Base-by-base conservation (phyloP, 2,113 vertebrate species). In the Bombycilla garrulus region DNA sequence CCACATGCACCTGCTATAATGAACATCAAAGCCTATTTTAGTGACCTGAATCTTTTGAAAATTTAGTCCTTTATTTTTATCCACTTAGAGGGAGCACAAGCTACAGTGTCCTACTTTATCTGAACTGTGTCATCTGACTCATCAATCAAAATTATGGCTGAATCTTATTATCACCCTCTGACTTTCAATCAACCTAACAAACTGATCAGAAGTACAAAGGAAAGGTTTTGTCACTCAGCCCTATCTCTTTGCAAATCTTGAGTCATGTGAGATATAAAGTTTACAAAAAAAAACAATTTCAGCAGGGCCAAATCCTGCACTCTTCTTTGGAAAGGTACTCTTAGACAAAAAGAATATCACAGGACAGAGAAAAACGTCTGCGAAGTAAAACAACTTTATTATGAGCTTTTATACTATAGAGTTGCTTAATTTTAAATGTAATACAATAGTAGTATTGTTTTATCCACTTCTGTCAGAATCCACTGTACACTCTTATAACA, bases 51-150 rank as follows among this genome's bases (percentile, higher is more conserved):
- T 96, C 65, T 92, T 95, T 88, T 88, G 86, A 93, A 96, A 96
- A 96, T 95, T 74, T 94, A 96, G 92, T 95, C 69, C 72, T 96
- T 96, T 96, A 97, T 95, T 97, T 97, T 96, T 95, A 94, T 92
- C 95, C 35, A 79, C 60, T 86, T 90, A 48, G 48, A 95, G 50
- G 47, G 88, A 93, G 67, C 44, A 91, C 54, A 93, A 82, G 86
- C 83, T 66, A 87, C 83, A 73, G 50, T 80, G 96, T 85, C 96
- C 96, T 97, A 96, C 83, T 97, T 97, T 91, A 89, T 88, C 62
- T 93, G 79, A 92, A 69, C 72, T 44, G 42, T 96, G 96, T 94
- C 92, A 93, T 87, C 77, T 94, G 96, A 94, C 70, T 92, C 91
- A 95, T 96, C 95, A 95, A 85, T 97, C 93, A 95, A 91, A 94